Evolutionary conservation across 2,113 vertebrate species (phyloP), one percentile per base, ranked within the genome.

Genomic region (Pelecanus crispus): DNA sequence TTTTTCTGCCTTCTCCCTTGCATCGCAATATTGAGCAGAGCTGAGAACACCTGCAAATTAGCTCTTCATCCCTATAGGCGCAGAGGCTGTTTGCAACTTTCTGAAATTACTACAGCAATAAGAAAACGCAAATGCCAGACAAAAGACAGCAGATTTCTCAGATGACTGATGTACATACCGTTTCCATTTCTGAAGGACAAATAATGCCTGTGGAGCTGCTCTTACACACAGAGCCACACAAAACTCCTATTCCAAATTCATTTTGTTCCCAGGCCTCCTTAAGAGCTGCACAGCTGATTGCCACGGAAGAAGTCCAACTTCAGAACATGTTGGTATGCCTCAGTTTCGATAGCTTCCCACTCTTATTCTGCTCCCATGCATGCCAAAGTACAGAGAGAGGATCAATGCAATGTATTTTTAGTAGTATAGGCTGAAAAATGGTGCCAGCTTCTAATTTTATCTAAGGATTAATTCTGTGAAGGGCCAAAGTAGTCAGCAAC

Each of bases 401-500:
- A 96, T 96, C 92, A 90, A 77, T 91, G 44, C 40, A 80, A 70
- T 18, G 17, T 88, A 95, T 95, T 96, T 93, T 90, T 91, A 94
- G 90, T 19, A 82, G 36, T 45, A 90, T 2, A 62, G 78, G 47
- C 81, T 85, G 73, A 79, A 92, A 93, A 96, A 66, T 13, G 16
- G 87, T 77, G 74, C 87, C 93, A 92, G 53, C 36, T 85, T 95
- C 93, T 94, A 92, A 94, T 90, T 95, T 95, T 75, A 95, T 65
- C 70, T 79, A 74, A 85, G 40, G 36, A 96, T 90, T 94, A 93
- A 91, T 90, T 89, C 61, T 65, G 28, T 65, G 65, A 94, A 88
- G 89, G 88, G 83, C 86, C 6, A 1, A 91, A 82, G 70, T 10
- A 82, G 70, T 75, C 81, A 89, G 84, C 50, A 94, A 59, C 68